These are phyloP conservation scores for Platysteira castanea DNA, from an alignment of 2,113 vertebrate genomes.

Conservation along the genomic window DNA sequence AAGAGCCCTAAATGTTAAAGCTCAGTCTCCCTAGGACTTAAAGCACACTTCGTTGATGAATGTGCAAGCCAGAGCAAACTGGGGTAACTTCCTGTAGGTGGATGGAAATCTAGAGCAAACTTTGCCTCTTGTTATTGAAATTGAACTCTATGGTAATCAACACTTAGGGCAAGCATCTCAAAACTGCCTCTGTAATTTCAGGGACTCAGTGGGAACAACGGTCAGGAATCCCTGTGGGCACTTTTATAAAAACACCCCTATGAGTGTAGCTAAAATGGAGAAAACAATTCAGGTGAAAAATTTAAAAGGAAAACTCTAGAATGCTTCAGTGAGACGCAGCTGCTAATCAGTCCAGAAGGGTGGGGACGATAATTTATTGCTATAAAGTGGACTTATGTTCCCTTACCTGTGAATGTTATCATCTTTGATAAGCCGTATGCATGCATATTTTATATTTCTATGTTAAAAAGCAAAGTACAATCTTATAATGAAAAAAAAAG, in stretches of 20 bases:
- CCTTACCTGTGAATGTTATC: conserved; percentile 73
- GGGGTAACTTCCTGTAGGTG: background rate
- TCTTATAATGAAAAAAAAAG: background rate
- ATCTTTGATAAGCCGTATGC: conserved; percentile 68
- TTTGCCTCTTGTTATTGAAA: background rate
- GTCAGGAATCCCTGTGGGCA: background rate
- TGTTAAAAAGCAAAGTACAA: conserved; percentile 63
- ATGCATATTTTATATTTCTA: conserved; percentile 42
- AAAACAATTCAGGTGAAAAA: conserved; percentile 45
- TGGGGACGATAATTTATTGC: conserved; percentile 73
- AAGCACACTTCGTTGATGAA: background rate
- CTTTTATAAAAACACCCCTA: background rate
- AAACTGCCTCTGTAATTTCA: background rate
- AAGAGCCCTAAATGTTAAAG: background rate
- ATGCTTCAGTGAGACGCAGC: background rate
- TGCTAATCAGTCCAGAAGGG: conserved; percentile 68
- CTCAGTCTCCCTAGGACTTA: background rate
- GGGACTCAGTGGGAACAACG: background rate
- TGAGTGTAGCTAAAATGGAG: background rate
- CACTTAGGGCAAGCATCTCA: background rate
- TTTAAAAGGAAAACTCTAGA: conserved; percentile 36
- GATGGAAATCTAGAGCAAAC: background rate
- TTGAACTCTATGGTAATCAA: background rate
- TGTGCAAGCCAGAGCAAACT: background rate
- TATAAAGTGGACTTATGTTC: conserved; percentile 72